Base-by-base conservation (phyloP, 1,140 invertebrate genomes). In the Bemisia tabaci region DNA sequence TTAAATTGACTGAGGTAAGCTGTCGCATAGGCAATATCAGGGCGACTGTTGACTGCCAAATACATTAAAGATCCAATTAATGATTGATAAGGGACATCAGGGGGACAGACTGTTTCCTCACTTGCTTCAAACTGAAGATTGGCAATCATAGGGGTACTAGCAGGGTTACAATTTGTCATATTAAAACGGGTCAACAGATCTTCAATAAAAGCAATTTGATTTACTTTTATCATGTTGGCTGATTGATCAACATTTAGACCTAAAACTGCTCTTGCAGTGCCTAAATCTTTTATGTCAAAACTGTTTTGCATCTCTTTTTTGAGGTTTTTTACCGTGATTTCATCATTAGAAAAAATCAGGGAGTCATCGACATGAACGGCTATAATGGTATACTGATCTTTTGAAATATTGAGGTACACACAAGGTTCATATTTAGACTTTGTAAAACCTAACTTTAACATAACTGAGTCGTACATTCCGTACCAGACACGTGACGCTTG, bases 361-460 rank as follows among this genome's bases (percentile, higher is more conserved):
- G 71, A 71, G 71, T 78, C 76, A 70, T 79, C 77, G 0, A 78
- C 75, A 71, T 77, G 74, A 0, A 75, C 58, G 12, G 68, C 64
- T 12, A 75, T 12, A 23, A 73, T 58, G 0, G 73, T 24, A 21
- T 22, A 12, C 22, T 1, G 11, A 59, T 27, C 58, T 17, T n/a
- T n/a, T n/a, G n/a, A n/a, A n/a, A 65, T 62, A n/a, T 62, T 63
- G 22, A 62, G 62, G 60, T 67, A 73, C 2, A 75, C 25, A 60
- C 70, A 72, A 21, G 65, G 68, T 48, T 75, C 74, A 21, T 64
- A 65, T 33, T 76, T 74, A 72, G 72, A n/a, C n/a, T n/a, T n/a
- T n/a, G n/a, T n/a, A n/a, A n/a, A n/a, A n/a, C n/a, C n/a, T n/a
- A n/a, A n/a, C n/a, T n/a, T n/a, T n/a, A n/a, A n/a, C n/a, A n/a